A percentile compares a stretch with the other conserved stretches of the same genome.
Conservation (phyloP, 1,140 invertebrate genomes). For the Uloborus diversus region DNA sequence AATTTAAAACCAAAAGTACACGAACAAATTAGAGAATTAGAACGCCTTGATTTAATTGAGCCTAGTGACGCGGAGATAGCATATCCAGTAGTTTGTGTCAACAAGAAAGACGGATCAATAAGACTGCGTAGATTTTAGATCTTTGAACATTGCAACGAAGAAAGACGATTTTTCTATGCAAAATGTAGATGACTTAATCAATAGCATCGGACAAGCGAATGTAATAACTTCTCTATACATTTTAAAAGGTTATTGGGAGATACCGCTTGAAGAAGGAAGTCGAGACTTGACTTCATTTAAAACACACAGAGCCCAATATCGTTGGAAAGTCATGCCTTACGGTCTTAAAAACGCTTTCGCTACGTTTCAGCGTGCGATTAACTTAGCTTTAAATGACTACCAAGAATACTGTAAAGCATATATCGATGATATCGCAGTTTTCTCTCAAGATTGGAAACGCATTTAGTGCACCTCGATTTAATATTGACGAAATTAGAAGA, state of each 20-base stretch:
- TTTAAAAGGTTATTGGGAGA: constrained; percentile 54
- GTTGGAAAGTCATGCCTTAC: constrained; percentile 59
- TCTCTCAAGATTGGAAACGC: constrained; percentile 42
- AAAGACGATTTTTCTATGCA: constrained; percentile 23
- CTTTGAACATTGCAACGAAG: too few relatives aligned
- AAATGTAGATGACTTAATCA: background rate
- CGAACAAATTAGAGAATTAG: background rate
- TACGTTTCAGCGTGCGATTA: constrained; percentile 61
- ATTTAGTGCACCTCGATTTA: constrained; percentile 50
- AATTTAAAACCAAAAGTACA: background rate
- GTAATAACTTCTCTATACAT: background rate
- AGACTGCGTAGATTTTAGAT: too few relatives aligned
- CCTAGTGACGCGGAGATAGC: background rate
- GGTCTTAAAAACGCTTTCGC: constrained; percentile 60
- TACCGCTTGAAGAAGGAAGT: constrained; percentile 59
- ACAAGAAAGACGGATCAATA: constrained; percentile 19
- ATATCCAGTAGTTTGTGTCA: constrained; percentile 14
- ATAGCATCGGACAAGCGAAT: background rate
- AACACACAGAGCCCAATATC: constrained; percentile 37
- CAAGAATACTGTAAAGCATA: constrained; percentile 50
- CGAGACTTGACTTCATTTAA: constrained; percentile 41
- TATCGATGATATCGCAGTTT: constrained; percentile 61
- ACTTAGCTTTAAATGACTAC: constrained; percentile 53
- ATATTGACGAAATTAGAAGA: constrained; percentile 58
- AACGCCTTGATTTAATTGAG: background rate